Percentiles rank a stretch among this genome's conserved stretches.
phyloP scores from a whole-genome alignment of 1,140 invertebrate species.

The Micrasema minimum region DNA sequence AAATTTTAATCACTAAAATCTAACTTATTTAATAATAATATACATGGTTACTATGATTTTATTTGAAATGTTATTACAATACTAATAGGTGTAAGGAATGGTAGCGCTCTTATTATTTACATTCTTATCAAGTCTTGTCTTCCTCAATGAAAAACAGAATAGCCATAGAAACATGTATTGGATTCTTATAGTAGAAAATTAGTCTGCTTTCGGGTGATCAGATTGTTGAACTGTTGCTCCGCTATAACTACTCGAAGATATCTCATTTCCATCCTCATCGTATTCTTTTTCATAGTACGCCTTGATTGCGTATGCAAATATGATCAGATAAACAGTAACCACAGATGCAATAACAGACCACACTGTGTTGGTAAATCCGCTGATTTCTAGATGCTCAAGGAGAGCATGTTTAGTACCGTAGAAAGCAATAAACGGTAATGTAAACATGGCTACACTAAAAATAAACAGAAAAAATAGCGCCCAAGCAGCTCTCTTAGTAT shows the following conservation, averaged over 20 bases:
- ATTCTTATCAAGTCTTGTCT: too few relatives aligned
- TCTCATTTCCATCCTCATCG: slow-evolving; percentile 70
- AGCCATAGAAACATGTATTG: too few relatives aligned
- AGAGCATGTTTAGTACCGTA: slow-evolving; percentile 74
- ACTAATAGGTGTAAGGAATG: too few relatives aligned
- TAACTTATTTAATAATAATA: too few relatives aligned
- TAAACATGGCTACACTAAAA: slow-evolving; percentile 86
- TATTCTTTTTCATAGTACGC: slow-evolving; percentile 78
- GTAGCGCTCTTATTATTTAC: too few relatives aligned
- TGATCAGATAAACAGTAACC: slow-evolving; percentile 81
- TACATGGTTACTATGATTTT: too few relatives aligned
- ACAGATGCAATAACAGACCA: slow-evolving; percentile 81
- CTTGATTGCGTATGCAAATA: slow-evolving; percentile 80
- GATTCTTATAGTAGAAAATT: background rate
- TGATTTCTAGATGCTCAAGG: slow-evolving; percentile 70
- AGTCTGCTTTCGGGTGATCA: slow-evolving; percentile 23
- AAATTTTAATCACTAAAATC: too few relatives aligned
- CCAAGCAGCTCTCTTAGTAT: slow-evolving; percentile 62
- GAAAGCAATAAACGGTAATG: slow-evolving; percentile 80
- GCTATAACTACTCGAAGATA: slow-evolving; percentile 60
- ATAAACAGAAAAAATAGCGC: slow-evolving; percentile 76
- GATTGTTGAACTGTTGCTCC: slow-evolving; percentile 13
- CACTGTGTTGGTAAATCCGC: slow-evolving; percentile 73
- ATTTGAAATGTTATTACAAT: too few relatives aligned
- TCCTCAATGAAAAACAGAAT: too few relatives aligned